Conservation (phyloP, 92 coral and sea anemone genomes). For the Scolanthus callimorphus region DNA sequence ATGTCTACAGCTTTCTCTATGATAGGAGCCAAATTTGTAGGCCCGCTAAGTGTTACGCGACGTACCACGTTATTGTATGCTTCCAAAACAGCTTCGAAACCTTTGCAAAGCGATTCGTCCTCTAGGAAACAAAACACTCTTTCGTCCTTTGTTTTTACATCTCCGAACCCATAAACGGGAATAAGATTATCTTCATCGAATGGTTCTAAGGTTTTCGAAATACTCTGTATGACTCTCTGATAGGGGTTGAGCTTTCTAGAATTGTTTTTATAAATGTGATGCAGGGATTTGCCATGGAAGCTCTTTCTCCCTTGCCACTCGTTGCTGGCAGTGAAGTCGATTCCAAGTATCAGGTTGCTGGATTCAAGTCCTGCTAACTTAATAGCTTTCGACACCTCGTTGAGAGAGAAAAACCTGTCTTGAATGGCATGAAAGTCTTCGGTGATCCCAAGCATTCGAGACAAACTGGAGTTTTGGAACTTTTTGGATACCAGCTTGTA, state of each 20-base stretch:
- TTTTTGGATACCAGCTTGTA: conserved; percentile 61
- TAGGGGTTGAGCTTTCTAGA: conserved; percentile 84
- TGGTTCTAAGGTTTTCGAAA: conserved; percentile 80
- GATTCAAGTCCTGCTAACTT: conserved; percentile 68
- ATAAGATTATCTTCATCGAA: conserved; percentile 88
- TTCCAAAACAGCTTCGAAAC: conserved; percentile 61
- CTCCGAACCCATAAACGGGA: conserved; percentile 95
- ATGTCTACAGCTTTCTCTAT: conserved; percentile 87
- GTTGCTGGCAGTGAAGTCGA: conserved; percentile 98
- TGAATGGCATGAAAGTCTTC: conserved; percentile 77
- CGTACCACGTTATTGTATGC: conserved; percentile 77
- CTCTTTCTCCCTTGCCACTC: conserved; percentile 98
- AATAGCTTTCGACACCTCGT: conserved; percentile 83
- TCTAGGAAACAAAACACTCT: conserved; percentile 78
- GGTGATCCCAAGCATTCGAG: conserved; percentile 63
- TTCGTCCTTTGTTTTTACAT: conserved; percentile 69
- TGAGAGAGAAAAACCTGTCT: conserved; percentile 69
- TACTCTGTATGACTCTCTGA: conserved; percentile 82
- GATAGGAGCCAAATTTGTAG: conserved; percentile 93
- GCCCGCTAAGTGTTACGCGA: conserved; percentile 87
- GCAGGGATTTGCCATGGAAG: conserved; percentile 77
- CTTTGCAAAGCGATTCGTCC: conserved; percentile 74
- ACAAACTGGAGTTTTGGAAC: conserved; percentile 63
- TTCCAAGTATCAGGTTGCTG: conserved; percentile 83
- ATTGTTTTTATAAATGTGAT: conserved; percentile 60